Base-by-base conservation (phyloP, 2,888 invertebrate species). In the Ophion ventricosus region DNA sequence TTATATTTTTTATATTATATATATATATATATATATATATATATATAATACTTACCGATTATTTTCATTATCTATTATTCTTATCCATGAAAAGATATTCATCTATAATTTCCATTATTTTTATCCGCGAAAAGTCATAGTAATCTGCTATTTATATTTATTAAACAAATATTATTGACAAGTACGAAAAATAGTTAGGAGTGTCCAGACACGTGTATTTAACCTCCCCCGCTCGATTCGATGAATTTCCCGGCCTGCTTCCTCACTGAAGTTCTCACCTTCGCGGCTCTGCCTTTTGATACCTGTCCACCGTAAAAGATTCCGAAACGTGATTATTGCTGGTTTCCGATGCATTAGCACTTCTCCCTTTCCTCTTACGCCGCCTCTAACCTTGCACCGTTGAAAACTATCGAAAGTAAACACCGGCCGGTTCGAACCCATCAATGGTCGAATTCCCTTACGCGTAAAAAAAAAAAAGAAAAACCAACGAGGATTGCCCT, bases 211-310 rank as follows among this genome's bases (percentile, higher is more conserved):
- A 73, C 69, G 81, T 69, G 61, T 76, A 70, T 83, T 59, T 69
- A 66, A 40, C 75, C 82, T 82, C 61, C 75, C 63, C 76, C 63
- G 59, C 77, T 59, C 80, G 79, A 78, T 87, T 85, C 88, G 86
- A 90, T 89, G 87, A 66, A 87, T 87, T 87, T 87, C 78, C 79
- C 79, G 69, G 73, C 84, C 87, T 88, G 77, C 86, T 86, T 85
- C 79, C 86, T 84, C 84, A 77, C 84, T 83, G 87, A 88, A 89
- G 90, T 91, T 91, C 90, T 90, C 91, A 91, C 91, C 90, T 89
- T 79, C 75, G 57, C 57, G 35, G 72, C 64, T 63, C 69, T 69
- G 73, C 74, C 40, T 73, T 73, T 73, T n/a, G 26, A 35, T 72
- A 35, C 29, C 20, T 72, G 40, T 26, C 20, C 59, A n/a, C 25